Base-by-base conservation (phyloP, 2,888 invertebrate species). In the Iphiclides podalirius region DNA sequence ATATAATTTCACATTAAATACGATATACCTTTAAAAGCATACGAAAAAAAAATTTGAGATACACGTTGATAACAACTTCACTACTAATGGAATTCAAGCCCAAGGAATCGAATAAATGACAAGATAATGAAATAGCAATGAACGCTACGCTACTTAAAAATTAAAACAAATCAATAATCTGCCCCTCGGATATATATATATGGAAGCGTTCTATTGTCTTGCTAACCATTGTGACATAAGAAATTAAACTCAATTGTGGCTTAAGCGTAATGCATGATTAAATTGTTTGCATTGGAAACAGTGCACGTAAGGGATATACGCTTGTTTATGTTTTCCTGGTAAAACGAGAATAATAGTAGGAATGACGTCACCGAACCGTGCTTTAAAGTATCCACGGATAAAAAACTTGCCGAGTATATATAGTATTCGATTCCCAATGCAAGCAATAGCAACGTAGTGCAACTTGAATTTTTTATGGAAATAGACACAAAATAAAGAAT, bases 171-270 rank as follows among this genome's bases (percentile, higher is more conserved):
- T 28, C 17, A 13, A 17, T 47, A 34, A 33, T 23, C 39, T 11
- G 20, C 23, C n/a, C 9, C 9, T 23, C 28, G 7, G 26, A 41
- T 31, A 37, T 43, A 34, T 7, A 15, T 12, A 36, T 36, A 9
- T n/a, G 41, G 26, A 41, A 36, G 36, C 37, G 33, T 37, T 48
- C 37, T 33, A 48, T 43, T 48, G 48, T 48, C n/a, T 47, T 40
- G 28, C 28, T 15, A 20, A 38, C 37, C 31, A 38, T 40, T 20
- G 42, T 42, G 11, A 42, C n/a, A n/a, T n/a, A n/a, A n/a, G n/a
- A n/a, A n/a, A n/a, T n/a, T n/a, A n/a, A n/a, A n/a, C n/a, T n/a
- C n/a, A 48, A 23, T 31, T 9, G 8, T 20, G 12, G 31, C 33
- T 26, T 31, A 20, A 37, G 9, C 16, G 9, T 7, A 12, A 16